Percentiles rank a stretch among this genome's conserved stretches.
Conservation (phyloP, 2,797 vertebrate genomes). For the Australoheros facetus region DNA sequence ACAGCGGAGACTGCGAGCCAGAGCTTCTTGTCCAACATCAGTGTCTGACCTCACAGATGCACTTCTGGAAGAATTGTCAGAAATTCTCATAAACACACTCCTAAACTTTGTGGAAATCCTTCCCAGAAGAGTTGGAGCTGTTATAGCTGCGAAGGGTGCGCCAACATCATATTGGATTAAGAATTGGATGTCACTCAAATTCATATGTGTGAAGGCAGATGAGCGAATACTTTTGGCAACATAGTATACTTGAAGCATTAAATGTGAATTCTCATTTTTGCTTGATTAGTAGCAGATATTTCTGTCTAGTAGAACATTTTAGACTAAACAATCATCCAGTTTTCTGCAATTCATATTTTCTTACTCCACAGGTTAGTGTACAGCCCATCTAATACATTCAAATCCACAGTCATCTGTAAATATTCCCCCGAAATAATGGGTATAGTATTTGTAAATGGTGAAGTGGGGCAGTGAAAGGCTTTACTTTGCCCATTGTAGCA, state of each 20-base stretch:
- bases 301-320: background rate
- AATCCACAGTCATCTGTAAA: slow-evolving; percentile 1
- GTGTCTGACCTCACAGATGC: too few relatives aligned
- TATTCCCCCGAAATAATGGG: background rate
- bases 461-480: background rate
- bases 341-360: background rate
- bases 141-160: too few relatives aligned
- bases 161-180: too few relatives aligned
- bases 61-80: too few relatives aligned
- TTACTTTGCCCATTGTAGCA: background rate
- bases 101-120: too few relatives aligned
- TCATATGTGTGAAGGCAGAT: too few relatives aligned
- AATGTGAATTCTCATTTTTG: background rate
- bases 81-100: too few relatives aligned
- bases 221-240: too few relatives aligned
- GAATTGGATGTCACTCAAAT: too few relatives aligned
- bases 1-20: too few relatives aligned
- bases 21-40: too few relatives aligned
- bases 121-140: too few relatives aligned
- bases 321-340: background rate
- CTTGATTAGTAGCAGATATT: background rate
- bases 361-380: background rate
- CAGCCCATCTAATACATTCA: background rate
- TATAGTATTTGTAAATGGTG: background rate
- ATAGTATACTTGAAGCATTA: background rate